Percentiles rank a stretch among this genome's conserved stretches.
phyloP scores from a whole-genome alignment of 2,797 vertebrate species.

The Menidia menidia region DNA sequence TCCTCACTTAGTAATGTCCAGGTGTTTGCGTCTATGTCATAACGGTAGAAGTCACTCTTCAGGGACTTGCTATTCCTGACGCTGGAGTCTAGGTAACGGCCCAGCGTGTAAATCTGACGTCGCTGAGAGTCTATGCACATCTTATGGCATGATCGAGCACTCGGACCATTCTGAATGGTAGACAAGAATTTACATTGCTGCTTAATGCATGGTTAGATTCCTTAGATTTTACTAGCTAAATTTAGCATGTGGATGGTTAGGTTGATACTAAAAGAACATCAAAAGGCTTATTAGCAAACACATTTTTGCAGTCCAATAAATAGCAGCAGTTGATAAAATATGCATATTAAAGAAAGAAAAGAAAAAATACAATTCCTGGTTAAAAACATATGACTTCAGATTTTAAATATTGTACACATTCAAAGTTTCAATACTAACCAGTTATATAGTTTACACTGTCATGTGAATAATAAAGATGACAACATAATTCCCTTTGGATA shows the following conservation, averaged over 20 bases:
- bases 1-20: constrained; percentile 98
- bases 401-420: background rate
- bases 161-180: constrained; percentile 89
- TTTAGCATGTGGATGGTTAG: too few species aligned
- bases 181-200: constrained; percentile 1
- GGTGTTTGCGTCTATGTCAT: constrained; percentile 94
- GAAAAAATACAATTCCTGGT: background rate
- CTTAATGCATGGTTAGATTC: background rate
- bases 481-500: background rate
- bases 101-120: constrained; percentile 97
- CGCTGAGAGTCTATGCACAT: constrained; percentile 99
- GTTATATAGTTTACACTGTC: too few species aligned
- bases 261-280: too few species aligned
- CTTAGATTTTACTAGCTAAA: too few species aligned
- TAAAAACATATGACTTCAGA: too few species aligned
- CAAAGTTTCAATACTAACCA: too few species aligned
- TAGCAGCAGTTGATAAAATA: too few species aligned
- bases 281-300: too few species aligned
- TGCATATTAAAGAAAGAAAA: background rate
- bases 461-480: too few species aligned
- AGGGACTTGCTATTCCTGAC: constrained; percentile 98
- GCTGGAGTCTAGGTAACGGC: constrained; percentile 96
- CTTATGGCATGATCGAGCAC: constrained; percentile 97
- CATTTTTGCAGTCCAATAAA: background rate
- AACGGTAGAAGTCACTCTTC: constrained; percentile 98